These are phyloP conservation scores for Dicranocentrus wangi DNA, from an alignment of 2,888 invertebrate species.

Conservation along the genomic window DNA sequence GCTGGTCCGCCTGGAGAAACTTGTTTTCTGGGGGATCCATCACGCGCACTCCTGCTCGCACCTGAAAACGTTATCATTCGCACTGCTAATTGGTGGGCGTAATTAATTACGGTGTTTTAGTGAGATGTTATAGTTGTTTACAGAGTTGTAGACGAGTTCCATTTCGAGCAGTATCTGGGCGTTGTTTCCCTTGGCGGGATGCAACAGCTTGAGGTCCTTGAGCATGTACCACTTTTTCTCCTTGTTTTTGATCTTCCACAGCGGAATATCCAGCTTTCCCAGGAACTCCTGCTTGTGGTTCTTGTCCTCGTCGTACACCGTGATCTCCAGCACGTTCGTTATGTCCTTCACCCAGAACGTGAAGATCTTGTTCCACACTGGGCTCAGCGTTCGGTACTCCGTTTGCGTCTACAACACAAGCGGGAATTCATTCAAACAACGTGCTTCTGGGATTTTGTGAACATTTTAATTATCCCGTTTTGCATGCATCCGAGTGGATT, in stretches of 20 bases:
- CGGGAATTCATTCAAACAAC: no score
- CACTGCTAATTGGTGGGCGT: no score
- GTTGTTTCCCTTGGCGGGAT: conserved; percentile 91
- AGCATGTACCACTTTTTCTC: conserved; percentile 96
- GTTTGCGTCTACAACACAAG: conserved; percentile 99
- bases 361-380: conserved; percentile 99
- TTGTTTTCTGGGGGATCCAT: conserved; percentile 96
- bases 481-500: no score
- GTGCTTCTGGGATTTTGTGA: no score
- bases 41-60: conserved; percentile 92
- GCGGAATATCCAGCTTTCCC: conserved; percentile 91
- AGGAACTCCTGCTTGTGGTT: conserved; percentile 98
- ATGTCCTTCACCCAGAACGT: conserved; percentile 99
- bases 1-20: conserved; percentile 93
- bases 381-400: conserved; percentile 96
- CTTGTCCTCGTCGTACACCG: conserved; percentile 97
- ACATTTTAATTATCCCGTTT: no score
- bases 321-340: conserved; percentile 93
- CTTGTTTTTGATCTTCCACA: conserved; percentile 89
- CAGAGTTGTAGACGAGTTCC: conserved; percentile 92
- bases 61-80: conserved; percentile 75
- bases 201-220: conserved; percentile 94
- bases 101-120: no score
- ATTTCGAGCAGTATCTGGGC: conserved; percentile 94
- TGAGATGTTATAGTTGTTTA: no score